phyloP scores from a whole-genome alignment of 2,113 vertebrate species.

The Rhea americana region DNA sequence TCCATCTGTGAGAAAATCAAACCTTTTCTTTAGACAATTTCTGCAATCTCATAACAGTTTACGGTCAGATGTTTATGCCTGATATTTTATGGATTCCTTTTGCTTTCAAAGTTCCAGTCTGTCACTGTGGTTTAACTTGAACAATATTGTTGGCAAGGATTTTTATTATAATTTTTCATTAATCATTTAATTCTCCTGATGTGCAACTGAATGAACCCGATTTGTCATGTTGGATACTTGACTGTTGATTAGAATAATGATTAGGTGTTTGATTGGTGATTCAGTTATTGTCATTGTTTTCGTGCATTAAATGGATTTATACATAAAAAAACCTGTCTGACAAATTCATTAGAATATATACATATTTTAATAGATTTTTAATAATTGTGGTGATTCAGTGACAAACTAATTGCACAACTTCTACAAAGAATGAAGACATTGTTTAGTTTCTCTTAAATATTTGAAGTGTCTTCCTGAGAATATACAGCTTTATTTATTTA shows the following conservation, averaged over 20 bases:
- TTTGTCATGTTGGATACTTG: constrained; percentile 8
- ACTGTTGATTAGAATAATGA: neutral
- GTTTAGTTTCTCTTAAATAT: neutral
- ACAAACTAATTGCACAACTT: neutral
- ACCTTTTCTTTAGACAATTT: neutral
- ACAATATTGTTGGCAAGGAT: neutral
- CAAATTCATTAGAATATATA: neutral
- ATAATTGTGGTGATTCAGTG: neutral
- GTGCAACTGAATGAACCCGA: neutral
- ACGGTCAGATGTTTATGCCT: neutral
- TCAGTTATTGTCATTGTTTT: constrained; percentile 22
- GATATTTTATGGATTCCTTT: neutral
- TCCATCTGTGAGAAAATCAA: neutral
- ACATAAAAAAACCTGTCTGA: neutral
- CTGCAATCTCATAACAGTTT: neutral
- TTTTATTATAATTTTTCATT: neutral
- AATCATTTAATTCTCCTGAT: neutral
- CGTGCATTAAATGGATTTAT: neutral
- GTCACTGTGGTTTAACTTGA: neutral
- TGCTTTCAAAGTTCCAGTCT: neutral
- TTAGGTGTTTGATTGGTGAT: constrained; percentile 15
- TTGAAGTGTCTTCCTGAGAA: neutral
- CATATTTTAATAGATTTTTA: neutral
- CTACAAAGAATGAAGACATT: neutral
- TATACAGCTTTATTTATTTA: fast-evolving